Conservation (phyloP, 2,113 vertebrate genomes). For the Epinephelus fuscoguttatus region DNA sequence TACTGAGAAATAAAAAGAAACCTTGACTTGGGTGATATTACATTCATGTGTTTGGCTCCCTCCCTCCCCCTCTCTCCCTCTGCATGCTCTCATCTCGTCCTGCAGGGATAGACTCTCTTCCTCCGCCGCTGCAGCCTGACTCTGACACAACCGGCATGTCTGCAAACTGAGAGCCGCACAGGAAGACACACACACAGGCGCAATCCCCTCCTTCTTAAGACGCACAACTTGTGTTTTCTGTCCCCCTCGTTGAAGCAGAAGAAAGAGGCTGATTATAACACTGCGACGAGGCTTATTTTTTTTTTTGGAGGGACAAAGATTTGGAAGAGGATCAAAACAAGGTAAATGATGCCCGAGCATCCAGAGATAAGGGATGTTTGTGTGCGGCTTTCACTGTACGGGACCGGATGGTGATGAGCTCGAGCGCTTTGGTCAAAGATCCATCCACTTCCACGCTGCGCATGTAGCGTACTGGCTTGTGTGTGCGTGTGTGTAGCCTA, state of each 20-base stretch:
- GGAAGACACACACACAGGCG: slow-evolving; percentile 23
- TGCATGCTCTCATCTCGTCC: slow-evolving; percentile 71
- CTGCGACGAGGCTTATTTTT: slow-evolving; percentile 30
- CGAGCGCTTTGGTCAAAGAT: slow-evolving; percentile 46
- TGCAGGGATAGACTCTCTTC: slow-evolving; percentile 74
- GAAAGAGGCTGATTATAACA: slow-evolving; percentile 15
- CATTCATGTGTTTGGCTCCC: slow-evolving; percentile 33
- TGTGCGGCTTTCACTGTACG: slow-evolving; percentile 42
- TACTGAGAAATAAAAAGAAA: neutral
- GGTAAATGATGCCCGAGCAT: slow-evolving; percentile 63
- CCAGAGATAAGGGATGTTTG: neutral
- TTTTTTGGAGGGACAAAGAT: slow-evolving; percentile 30
- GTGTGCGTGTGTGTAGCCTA: too few relatives aligned
- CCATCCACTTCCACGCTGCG: neutral
- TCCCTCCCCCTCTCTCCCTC: slow-evolving; percentile 44
- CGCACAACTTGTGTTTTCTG: slow-evolving; percentile 52
- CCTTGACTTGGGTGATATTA: slow-evolving; percentile 30
- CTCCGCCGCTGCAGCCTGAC: slow-evolving; percentile 72
- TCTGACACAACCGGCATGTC: slow-evolving; percentile 76
- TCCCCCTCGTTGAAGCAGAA: slow-evolving; percentile 5
- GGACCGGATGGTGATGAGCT: slow-evolving; percentile 64
- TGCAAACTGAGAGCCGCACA: slow-evolving; percentile 67
- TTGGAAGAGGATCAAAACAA: slow-evolving; percentile 64
- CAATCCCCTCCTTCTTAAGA: slow-evolving; percentile 7
- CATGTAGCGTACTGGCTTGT: neutral